phyloP scores from a whole-genome alignment of 2,888 invertebrate species.

The Darwinula stevensoni region DNA sequence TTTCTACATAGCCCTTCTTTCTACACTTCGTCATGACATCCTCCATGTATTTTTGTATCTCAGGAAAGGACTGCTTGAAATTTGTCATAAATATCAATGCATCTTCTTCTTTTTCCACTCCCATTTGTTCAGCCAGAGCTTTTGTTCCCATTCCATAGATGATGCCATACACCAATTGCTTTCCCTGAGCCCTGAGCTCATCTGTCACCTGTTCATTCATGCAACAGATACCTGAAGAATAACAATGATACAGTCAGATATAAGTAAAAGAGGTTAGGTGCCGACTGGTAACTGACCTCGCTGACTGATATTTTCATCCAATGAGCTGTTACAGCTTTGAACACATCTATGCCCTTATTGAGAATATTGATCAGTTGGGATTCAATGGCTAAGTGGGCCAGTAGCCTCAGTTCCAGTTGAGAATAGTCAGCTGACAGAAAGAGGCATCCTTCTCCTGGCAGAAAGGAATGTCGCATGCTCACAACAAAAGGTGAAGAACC shows the following conservation, averaged over 20 bases:
- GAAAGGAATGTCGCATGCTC: too few relatives aligned
- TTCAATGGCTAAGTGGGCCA: conserved; percentile 68
- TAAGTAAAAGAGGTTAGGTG: too few relatives aligned
- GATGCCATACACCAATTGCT: conserved; percentile 74
- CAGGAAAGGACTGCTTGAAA: conserved; percentile 52
- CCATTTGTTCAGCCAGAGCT: conserved; percentile 44
- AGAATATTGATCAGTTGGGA: too few relatives aligned
- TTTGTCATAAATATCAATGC: conserved; percentile 28
- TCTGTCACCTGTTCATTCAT: conserved; percentile 32
- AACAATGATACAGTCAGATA: not conserved
- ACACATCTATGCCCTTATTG: too few relatives aligned
- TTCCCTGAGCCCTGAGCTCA: conserved; percentile 45
- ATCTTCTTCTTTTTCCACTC: conserved; percentile 41
- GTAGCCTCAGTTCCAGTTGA: conserved; percentile 71
- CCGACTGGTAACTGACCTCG: too few relatives aligned
- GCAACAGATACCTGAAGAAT: conserved; percentile 10
- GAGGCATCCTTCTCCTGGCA: conserved; percentile 17
- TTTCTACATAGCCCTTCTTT: conserved; percentile 45
- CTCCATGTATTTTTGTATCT: conserved; percentile 30
- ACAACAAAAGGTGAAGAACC: too few relatives aligned
- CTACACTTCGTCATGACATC: conserved; percentile 30
- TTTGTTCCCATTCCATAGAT: conserved; percentile 85
- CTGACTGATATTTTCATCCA: conserved; percentile 38
- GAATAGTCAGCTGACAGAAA: conserved; percentile 82
- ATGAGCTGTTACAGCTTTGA: conserved; percentile 50